phyloP scores from a whole-genome alignment of 1,140 invertebrate genomes.

The Acromyrmex charruanus region DNA sequence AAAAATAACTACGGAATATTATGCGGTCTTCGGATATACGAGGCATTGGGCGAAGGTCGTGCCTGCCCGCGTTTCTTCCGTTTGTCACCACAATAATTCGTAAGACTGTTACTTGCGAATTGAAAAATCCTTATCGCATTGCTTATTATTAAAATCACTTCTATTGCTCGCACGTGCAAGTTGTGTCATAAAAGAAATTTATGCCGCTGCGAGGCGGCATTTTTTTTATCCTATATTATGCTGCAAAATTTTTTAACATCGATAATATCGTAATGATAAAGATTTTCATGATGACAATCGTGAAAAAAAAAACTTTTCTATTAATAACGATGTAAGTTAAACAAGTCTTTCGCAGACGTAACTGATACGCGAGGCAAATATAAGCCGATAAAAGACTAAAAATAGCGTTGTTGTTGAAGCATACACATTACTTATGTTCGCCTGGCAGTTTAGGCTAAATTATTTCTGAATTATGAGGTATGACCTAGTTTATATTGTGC shows the following conservation, averaged over 20 bases:
- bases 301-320: slow-evolving; percentile 30
- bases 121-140: background rate
- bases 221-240: background rate
- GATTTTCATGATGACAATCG: background rate
- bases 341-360: slow-evolving; percentile 26
- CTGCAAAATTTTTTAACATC: background rate
- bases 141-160: slow-evolving; percentile 6
- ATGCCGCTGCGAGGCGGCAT: background rate
- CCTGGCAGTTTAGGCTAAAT: slow-evolving; percentile 33
- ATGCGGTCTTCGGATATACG: slow-evolving; percentile 7
- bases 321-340: slow-evolving; percentile 44
- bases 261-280: background rate
- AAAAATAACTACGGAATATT: slow-evolving; percentile 43
- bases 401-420: slow-evolving; percentile 57
- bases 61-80: background rate
- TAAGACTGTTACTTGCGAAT: background rate
- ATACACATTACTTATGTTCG: slow-evolving; percentile 29
- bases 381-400: slow-evolving; percentile 64
- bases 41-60: background rate
- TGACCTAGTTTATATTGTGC: background rate
- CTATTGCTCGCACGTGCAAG: background rate
- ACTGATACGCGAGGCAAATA: slow-evolving; percentile 67
- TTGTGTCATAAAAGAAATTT: background rate
- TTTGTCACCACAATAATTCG: slow-evolving; percentile 10
- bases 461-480: slow-evolving; percentile 25